Percentiles rank a stretch among this genome's conserved stretches.
phyloP scores from a whole-genome alignment of 2,113 vertebrate genomes.

The Tringa solitaria region DNA sequence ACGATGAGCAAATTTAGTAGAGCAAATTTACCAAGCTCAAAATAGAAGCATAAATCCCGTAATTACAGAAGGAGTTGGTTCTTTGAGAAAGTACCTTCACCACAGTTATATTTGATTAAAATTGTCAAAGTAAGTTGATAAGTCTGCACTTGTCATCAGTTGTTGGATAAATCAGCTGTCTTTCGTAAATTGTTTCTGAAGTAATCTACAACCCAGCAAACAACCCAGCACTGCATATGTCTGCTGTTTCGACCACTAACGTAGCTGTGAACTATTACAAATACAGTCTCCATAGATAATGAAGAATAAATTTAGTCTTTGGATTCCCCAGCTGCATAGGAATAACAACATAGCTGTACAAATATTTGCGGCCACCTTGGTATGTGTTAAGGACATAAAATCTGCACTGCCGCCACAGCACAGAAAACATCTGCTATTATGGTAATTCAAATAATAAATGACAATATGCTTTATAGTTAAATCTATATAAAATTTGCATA shows the following conservation, averaged over 20 bases:
- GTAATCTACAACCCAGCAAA: background rate
- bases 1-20: background rate
- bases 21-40: background rate
- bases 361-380: slow-evolving; percentile 21
- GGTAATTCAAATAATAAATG: background rate
- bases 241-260: background rate
- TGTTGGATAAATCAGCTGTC: background rate
- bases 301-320: slow-evolving; percentile 18
- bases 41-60: background rate
- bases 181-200: background rate
- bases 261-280: background rate
- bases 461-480: background rate
- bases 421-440: slow-evolving; percentile 1
- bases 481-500: background rate
- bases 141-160: background rate
- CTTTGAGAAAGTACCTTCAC: background rate
- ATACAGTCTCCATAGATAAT: background rate
- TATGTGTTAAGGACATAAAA: slow-evolving; percentile 29
- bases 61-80: background rate
- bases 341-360: background rate
- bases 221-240: background rate
- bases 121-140: background rate
- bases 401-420: background rate
- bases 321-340: background rate
- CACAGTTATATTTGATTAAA: background rate